Evolutionary conservation across 92 coral and sea anemone genomes (phyloP).

Genomic region (Epizoanthus illoricatus): DNA sequence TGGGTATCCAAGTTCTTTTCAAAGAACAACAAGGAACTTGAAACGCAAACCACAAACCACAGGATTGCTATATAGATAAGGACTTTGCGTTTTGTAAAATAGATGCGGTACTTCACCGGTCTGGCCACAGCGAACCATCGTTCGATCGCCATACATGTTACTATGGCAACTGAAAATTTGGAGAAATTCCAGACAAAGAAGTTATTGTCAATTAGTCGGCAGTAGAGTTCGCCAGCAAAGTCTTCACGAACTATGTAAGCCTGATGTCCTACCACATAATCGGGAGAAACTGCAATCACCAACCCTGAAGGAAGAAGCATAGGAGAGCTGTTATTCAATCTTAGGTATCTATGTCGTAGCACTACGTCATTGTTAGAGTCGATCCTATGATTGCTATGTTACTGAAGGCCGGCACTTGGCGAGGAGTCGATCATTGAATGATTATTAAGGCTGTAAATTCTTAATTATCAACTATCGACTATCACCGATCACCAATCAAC

Average conservation of each 20-base stretch:
- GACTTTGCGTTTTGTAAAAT: slow-evolving; percentile 27
- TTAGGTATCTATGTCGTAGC: too few species aligned
- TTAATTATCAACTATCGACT: too few species aligned
- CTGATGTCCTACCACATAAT: slow-evolving; percentile 19
- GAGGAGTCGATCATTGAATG: too few species aligned
- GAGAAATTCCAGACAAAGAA: slow-evolving; percentile 38
- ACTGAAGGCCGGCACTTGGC: too few species aligned
- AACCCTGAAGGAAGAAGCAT: slow-evolving; percentile 1
- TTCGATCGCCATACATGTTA: slow-evolving; percentile 30
- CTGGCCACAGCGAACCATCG: slow-evolving; percentile 34
- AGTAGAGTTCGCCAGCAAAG: slow-evolving; percentile 27
- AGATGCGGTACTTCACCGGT: slow-evolving; percentile 8
- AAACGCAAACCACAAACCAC: slow-evolving; percentile 18
- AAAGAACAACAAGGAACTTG: slow-evolving; percentile 35
- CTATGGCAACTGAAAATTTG: slow-evolving; percentile 29
- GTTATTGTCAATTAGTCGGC: slow-evolving; percentile 32
- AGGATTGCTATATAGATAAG: background rate
- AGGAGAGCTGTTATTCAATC: background rate
- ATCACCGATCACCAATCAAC: too few species aligned
- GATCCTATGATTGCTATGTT: too few species aligned
- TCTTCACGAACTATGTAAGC: slow-evolving; percentile 9
- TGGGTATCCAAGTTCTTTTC: slow-evolving; percentile 21
- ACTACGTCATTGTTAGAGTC: background rate
- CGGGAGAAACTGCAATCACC: slow-evolving; percentile 29
- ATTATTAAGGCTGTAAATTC: too few species aligned